Conservation (phyloP, 2,797 vertebrate species). For the Galago senegalensis region DNA sequence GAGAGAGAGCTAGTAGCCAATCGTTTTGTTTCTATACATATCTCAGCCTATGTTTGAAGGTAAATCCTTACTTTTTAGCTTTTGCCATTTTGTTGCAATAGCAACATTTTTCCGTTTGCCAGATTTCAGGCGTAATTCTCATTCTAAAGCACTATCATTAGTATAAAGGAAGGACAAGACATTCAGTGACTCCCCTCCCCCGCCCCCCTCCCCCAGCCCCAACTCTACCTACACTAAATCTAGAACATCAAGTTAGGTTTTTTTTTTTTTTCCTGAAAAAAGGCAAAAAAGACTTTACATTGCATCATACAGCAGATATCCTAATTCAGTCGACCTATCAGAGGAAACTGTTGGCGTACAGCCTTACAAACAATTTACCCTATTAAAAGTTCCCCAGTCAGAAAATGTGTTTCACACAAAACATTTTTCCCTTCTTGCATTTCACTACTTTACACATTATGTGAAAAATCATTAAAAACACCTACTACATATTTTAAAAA, state of each 20-base stretch:
- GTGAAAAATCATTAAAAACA: constrained; percentile 95
- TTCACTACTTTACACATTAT: constrained; percentile 93
- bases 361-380: constrained; percentile 95
- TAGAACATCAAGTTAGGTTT: constrained; percentile 93
- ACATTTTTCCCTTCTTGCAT: constrained; percentile 92
- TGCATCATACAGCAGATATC: constrained; percentile 94
- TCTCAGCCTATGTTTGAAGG: constrained; percentile 91
- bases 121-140: constrained; percentile 92
- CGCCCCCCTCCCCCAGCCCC: constrained; percentile 87
- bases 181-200: constrained; percentile 91
- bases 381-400: constrained; percentile 94
- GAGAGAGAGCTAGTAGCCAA: constrained; percentile 94
- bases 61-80: constrained; percentile 89
- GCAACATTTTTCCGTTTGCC: constrained; percentile 91
- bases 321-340: constrained; percentile 95
- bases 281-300: constrained; percentile 93
- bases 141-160: constrained; percentile 94
- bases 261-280: constrained; percentile 88
- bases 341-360: constrained; percentile 91
- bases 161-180: constrained; percentile 93
- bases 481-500: constrained; percentile 93
- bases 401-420: constrained; percentile 95
- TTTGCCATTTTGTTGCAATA: constrained; percentile 91
- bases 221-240: constrained; percentile 92
- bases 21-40: constrained; percentile 89